Base-by-base conservation (phyloP, 2,113 vertebrate species). In the Saimiri boliviensis region DNA sequence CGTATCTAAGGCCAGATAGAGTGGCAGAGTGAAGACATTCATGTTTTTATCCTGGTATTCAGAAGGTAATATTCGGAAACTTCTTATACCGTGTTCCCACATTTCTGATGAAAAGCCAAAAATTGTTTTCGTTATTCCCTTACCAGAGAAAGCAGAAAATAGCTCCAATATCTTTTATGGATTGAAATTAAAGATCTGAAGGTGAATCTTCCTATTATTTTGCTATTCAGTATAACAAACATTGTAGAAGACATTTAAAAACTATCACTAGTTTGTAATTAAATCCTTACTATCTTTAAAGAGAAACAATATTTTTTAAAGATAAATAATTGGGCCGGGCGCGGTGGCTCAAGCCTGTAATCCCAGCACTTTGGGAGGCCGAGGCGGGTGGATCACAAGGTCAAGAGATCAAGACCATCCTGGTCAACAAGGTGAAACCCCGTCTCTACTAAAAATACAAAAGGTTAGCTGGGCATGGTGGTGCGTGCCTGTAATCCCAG, bases 221-320 rank as follows among this genome's bases (percentile, higher is more conserved):
- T 82, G 32, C 11, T 74, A 2, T 21, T 93, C 71, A 86, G 20
- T 90, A 45, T 81, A 32, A n/a, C 63, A 74, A 60, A 19, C 71
- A 56, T 94, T 71, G 42, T 37, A 42, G 77, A 58, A 90, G 35
- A 35, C n/a, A 47, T 86, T 88, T 94, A 30, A 94, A 88, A 87
- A 56, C 23, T 47, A 63, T 25, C 27, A 35, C 19, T 94, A 30
- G n/a, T 6, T 56, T 95, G 2, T 86, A 2, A 80, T 89, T 92
- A 83, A 86, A 16, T 84, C 56, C 74, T 83, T 8, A n/a, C 49
- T 76, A 0, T 63, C n/a, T 95, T 68, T 80, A 92, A 74, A 74
- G 86, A 91, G 66, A 86, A 95, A 60, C 77, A 52, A 1, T 83
- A 21, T 81, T 74, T 92, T 71, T 91, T 56, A 52, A 79, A 89